phyloP scores from a whole-genome alignment of 1,140 invertebrate genomes.

The Atta texana region DNA sequence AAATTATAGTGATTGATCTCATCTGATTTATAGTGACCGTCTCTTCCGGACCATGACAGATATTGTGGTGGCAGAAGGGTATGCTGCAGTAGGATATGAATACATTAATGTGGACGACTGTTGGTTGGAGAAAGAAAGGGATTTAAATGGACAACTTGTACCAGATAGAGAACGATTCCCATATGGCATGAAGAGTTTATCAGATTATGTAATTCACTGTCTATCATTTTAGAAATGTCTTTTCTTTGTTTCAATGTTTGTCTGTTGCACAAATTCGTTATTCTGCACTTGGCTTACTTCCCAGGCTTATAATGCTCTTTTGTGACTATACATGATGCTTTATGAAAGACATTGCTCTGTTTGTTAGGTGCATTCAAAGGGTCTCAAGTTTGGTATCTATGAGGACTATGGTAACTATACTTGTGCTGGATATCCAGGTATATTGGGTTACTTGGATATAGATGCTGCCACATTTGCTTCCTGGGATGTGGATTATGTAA shows the following conservation, averaged over 20 bases:
- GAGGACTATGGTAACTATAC: slow-evolving; percentile 98
- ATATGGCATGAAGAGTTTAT: slow-evolving; percentile 95
- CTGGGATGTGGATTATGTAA: slow-evolving; percentile 98
- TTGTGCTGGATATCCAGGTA: slow-evolving; percentile 97
- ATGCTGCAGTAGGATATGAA: slow-evolving; percentile 95
- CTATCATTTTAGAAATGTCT: background rate
- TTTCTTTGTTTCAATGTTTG: background rate
- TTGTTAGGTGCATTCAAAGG: slow-evolving; percentile 95
- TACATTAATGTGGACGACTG: slow-evolving; percentile 98
- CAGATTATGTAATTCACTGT: slow-evolving; percentile 93
- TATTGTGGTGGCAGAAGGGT: slow-evolving; percentile 95
- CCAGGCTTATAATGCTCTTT: background rate
- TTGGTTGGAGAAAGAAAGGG: slow-evolving; percentile 95
- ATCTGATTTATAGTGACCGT: slow-evolving; percentile 91
- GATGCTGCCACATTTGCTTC: slow-evolving; percentile 97
- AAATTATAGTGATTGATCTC: slow-evolving; percentile 12
- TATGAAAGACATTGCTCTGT: background rate
- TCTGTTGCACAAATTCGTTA: background rate
- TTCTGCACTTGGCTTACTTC: background rate
- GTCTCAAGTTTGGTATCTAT: slow-evolving; percentile 98
- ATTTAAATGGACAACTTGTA: slow-evolving; percentile 91
- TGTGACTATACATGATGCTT: background rate
- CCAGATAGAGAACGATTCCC: slow-evolving; percentile 96
- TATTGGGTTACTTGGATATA: slow-evolving; percentile 93
- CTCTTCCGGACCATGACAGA: slow-evolving; percentile 97